Conservation (phyloP, 1,140 invertebrate species). For the Bombus sylvicola region DNA sequence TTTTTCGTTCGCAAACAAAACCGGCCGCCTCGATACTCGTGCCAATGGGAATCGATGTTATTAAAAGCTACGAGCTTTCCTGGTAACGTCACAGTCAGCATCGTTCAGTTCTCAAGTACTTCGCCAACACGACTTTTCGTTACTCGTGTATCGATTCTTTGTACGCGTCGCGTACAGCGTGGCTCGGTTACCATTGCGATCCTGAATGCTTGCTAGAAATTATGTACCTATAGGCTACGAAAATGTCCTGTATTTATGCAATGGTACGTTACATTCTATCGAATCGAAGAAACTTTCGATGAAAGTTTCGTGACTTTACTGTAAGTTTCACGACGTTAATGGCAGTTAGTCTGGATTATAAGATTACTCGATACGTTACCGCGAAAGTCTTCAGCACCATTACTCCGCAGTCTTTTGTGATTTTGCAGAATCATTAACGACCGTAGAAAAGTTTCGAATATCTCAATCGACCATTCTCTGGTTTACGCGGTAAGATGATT, state of each 20-base stretch:
- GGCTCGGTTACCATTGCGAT: neutral
- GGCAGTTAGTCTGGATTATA: neutral
- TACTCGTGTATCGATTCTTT: slow-evolving; percentile 16
- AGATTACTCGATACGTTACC: neutral
- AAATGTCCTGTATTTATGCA: neutral
- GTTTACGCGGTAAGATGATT: neutral
- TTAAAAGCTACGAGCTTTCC: slow-evolving; percentile 45
- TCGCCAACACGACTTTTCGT: slow-evolving; percentile 30
- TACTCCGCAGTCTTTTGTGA: neutral
- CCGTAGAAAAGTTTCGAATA: slow-evolving; percentile 5
- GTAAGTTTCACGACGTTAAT: neutral
- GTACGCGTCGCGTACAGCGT: neutral
- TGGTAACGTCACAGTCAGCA: slow-evolving; percentile 17
- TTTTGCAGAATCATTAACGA: slow-evolving; percentile 5
- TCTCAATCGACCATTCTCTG: neutral
- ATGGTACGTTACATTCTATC: neutral
- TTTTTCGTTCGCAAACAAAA: slow-evolving; percentile 56
- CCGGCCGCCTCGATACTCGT: slow-evolving; percentile 42
- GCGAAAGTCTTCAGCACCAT: neutral
- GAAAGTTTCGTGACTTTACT: neutral
- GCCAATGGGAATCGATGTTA: slow-evolving; percentile 48
- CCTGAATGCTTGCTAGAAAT: neutral
- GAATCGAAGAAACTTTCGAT: neutral
- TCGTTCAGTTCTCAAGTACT: slow-evolving; percentile 29
- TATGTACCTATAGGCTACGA: neutral